Evolutionary conservation across 2,797 vertebrate species (phyloP), one percentile per base, ranked within the genome.

Genomic region (Chrysocyon brachyurus): DNA sequence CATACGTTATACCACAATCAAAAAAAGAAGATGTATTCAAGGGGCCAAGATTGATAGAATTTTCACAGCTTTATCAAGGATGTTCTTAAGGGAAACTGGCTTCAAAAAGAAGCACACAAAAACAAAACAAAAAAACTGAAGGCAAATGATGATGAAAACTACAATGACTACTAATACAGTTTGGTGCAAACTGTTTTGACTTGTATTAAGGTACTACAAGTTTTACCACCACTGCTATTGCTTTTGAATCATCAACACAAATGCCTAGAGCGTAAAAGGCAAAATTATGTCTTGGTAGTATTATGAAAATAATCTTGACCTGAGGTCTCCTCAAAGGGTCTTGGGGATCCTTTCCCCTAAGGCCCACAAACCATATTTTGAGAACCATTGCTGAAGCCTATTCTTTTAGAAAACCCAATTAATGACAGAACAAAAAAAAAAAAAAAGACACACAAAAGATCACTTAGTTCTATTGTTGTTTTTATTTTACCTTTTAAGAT

Each of bases 401-500:
- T 52, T 91, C 52, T 92, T 94, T 66, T 49, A 88, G 77, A 81
- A 96, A 96, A 91, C 33, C 36, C 86, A 91, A 77, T 12, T 52
- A 88, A 83, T 59, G 8, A 77, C 46, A 22, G 11, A 82, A 40
- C 40, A 40, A 40, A 5, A 2, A 2, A 63, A 31, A 64, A 57
- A 90, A 24, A 21, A 78, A 81, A 84, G 15, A 79, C 40, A 70
- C 54, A 82, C 7, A 14, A 75, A 81, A 79, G 31, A 68, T 59
- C 40, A 54, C 26, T 75, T 49, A 61, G 36, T 59, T 75, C 72
- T 90, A 66, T 66, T 59, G 93, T 84, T 87, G 12, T 36, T 94
- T 95, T 84, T 84, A 11, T 36, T 94, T 84, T 91, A 52, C 49
- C 68, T 92, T 96, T 92, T 28, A 91, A 90, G 66, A 72, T 73